These are phyloP conservation scores for Ophraella communa DNA, from an alignment of 2,888 invertebrate species.

Conservation along the genomic window DNA sequence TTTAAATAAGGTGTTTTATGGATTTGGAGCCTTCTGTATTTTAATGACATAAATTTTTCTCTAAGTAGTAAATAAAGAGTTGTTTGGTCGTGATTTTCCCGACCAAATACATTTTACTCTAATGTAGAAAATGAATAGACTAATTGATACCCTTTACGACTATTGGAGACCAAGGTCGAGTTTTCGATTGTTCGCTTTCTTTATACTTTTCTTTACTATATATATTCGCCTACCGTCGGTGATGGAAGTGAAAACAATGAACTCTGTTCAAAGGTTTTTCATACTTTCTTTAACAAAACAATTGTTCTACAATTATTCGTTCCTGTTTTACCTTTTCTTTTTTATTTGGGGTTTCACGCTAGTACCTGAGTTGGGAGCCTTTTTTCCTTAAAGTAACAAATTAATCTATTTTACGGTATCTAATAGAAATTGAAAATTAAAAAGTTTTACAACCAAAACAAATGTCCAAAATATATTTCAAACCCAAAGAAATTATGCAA, in stretches of 20 bases:
- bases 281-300: background rate
- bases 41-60: too few species aligned
- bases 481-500: too few species aligned
- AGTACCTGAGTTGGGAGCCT: background rate
- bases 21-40: too few species aligned
- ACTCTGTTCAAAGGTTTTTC: background rate
- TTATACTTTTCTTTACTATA: background rate
- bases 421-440: background rate
- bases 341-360: background rate
- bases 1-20: too few species aligned
- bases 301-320: slow-evolving; percentile 2
- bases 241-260: slow-evolving; percentile 1
- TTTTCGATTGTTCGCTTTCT: background rate
- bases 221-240: background rate
- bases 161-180: background rate
- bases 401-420: background rate
- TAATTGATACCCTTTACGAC: background rate
- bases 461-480: too few species aligned
- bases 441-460: too few species aligned
- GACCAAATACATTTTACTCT: background rate
- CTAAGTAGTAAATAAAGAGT: too few species aligned
- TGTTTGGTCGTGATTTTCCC: background rate
- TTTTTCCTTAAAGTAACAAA: background rate
- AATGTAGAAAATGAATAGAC: background rate
- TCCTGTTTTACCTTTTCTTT: background rate